phyloP scores from a whole-genome alignment of 2,113 vertebrate genomes.

The Tragelaphus scriptus region DNA sequence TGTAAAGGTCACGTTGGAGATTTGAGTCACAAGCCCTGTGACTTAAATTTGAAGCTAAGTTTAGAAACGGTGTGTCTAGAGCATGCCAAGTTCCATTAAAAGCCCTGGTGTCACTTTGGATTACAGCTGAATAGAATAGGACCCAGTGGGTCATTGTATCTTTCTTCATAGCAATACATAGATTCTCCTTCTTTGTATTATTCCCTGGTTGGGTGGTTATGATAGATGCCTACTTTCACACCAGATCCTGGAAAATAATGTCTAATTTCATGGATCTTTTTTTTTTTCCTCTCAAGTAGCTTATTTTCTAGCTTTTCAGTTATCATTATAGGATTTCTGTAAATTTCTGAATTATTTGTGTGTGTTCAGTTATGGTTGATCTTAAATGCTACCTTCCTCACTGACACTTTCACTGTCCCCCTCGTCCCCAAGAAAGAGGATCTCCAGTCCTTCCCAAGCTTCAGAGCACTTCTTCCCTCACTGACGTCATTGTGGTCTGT shows the following conservation, averaged over 20 bases:
- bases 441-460: not conserved
- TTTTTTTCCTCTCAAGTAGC: constrained; percentile 35
- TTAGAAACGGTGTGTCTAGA: constrained; percentile 74
- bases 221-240: constrained; percentile 62
- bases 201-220: constrained; percentile 58
- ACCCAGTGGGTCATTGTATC: constrained; percentile 60
- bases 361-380: not conserved
- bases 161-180: constrained; percentile 52
- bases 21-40: constrained; percentile 70
- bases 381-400: not conserved
- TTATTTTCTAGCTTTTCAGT: constrained; percentile 53
- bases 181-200: constrained; percentile 68
- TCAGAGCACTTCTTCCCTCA: not conserved
- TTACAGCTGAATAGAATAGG: constrained; percentile 61
- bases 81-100: constrained; percentile 73
- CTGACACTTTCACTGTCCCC: not conserved
- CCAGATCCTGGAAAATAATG: constrained; percentile 58
- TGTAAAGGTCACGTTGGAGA: constrained; percentile 77
- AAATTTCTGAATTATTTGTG: not conserved
- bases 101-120: constrained; percentile 72
- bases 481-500: rapidly evolving
- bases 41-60: constrained; percentile 72
- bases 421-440: not conserved
- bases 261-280: constrained; percentile 55
- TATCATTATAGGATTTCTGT: constrained; percentile 17